Evolutionary conservation across 2,113 vertebrate genomes (phyloP).

Genomic region (Bothrops jararaca): DNA sequence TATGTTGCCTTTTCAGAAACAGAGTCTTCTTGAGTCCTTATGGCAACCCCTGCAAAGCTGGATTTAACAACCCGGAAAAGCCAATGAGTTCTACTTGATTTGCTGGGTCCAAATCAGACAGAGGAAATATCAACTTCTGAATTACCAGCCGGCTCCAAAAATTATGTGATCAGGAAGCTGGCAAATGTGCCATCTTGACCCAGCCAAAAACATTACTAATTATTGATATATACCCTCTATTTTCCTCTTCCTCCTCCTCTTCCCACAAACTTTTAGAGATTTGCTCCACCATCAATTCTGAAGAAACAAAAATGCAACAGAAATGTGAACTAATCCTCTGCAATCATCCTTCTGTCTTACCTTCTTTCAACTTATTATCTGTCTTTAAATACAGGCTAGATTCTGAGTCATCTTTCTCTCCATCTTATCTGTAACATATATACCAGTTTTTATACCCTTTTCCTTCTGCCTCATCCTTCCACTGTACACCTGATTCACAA

Average conservation of each 20-base stretch:
- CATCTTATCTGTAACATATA: neutral
- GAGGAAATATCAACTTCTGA: neutral
- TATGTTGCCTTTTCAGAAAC: neutral
- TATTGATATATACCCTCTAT: neutral
- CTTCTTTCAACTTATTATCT: neutral
- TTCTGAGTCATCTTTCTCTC: neutral
- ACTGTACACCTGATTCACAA: neutral
- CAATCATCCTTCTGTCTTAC: neutral
- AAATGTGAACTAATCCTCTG: neutral
- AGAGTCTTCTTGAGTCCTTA: neutral
- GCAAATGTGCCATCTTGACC: neutral
- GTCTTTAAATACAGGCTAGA: neutral
- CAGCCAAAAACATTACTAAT: neutral
- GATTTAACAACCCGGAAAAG: neutral
- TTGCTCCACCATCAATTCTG: neutral
- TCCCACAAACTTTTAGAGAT: neutral
- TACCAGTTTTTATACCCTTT: neutral
- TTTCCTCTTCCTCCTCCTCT: neutral
- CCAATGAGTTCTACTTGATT: neutral
- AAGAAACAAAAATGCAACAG: neutral
- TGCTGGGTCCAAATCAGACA: neutral
- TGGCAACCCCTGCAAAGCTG: neutral
- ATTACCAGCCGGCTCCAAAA: neutral
- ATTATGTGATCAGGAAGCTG: neutral
- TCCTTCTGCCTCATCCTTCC: neutral